Base-by-base conservation (phyloP, 2,797 vertebrate genomes). In the Eutrigla gurnardus region DNA sequence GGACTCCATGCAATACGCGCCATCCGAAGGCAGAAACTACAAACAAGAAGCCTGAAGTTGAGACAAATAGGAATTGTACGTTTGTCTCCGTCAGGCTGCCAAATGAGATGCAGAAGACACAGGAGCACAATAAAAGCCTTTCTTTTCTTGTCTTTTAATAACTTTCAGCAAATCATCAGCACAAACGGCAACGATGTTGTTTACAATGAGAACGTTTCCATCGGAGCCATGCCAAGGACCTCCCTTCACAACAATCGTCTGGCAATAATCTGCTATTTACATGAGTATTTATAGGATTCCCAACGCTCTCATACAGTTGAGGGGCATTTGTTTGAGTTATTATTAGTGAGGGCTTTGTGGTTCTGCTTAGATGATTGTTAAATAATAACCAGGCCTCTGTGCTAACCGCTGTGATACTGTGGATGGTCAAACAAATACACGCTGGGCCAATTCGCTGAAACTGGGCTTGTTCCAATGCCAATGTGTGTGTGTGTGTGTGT, bases 321-420 rank as follows among this genome's bases (percentile, higher is more conserved):
- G 73, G 76, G 78, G 74, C 73, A 81, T 88, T 88, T 85, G 73
- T 89, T 87, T 80, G 71, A 80, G 64, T 79, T 84, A 77, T 85
- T 85, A 83, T 88, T 81, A 65, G 76, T 10, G 33, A 61, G 52
- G 58, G 72, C 78, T 87, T 86, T 77, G 77, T 73, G 77, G 49
- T 82, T 85, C 79, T 83, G 77, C 82, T 78, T 5, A 79, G 72
- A 84, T 75, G 70, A 68, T 83, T 75, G 82, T 77, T 86, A 79
- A 81, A 88, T 76, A 79, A 86, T 13, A 33, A 82, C 32, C 59
- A 54, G 17, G 55, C 83, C 72, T 81, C 58, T 75, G 63, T 52
- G 84, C 70, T 81, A 62, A 77, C 66, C 78, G 70, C 75, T 80
- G 78, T 35, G 65, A 70, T 32, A 33, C 70, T 68, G 61, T 64